Base-by-base conservation (phyloP, 2,888 invertebrate genomes). In the Aromia moschata region DNA sequence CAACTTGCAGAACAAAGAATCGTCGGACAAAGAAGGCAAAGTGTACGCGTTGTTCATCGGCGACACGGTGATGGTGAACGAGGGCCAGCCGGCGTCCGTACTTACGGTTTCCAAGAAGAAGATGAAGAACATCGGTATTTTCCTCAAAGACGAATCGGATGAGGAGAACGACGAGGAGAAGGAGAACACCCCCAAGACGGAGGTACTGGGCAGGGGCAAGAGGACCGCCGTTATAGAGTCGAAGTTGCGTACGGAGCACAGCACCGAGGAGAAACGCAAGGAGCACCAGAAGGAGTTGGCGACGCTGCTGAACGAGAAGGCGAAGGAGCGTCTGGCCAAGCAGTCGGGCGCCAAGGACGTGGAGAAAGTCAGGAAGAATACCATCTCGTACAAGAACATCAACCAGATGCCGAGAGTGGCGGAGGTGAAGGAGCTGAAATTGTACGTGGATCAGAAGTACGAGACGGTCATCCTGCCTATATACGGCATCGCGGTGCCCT, bases 381-480 rank as follows among this genome's bases (percentile, higher is more conserved):
- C 94, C 2, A 88, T 97, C 9, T 97, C 98, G 0, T 99, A 99
- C 78, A 98, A 97, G 80, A 92, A 88, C 71, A 84, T 91, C 53
- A 92, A 90, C 72, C 94, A 96, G 79, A 92, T 99, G 89, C 98
- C 99, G 0, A 86, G 93, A 47, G 98, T 96, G 74, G 84, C 91
- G 1, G 98, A 99, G 82, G 92, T 99, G 0, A 92, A 91, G 70
- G 94, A 96, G 68, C 83, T 98, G 1, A 96, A 97, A 80, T 85
- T 99, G 63, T 98, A 90, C 84, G 98, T 99, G 69, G 96, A 98
- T 83, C 91, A 92, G 72, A 97, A 96, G 82, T 97, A 97, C 79
- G 99, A 99, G 82, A 97, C 98, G 1, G 92, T 99, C n/a, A 96
- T 99, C 67, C 82, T 99, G 75, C 99, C 99, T 1, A 89, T 99